Base-by-base conservation (phyloP, 2,888 invertebrate species). In the Laspeyria flexula region DNA sequence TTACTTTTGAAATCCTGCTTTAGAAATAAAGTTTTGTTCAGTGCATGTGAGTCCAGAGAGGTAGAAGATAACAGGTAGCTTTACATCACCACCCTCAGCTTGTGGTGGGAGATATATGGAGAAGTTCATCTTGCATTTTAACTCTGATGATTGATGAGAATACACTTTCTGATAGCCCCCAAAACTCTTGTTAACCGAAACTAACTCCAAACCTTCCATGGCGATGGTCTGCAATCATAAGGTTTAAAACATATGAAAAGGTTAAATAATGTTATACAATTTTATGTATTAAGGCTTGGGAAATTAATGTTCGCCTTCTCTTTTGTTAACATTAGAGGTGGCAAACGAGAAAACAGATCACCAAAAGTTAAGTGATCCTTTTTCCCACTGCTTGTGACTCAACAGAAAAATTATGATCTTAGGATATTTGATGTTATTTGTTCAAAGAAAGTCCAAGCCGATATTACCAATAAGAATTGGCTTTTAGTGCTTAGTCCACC, bases 21-120 rank as follows among this genome's bases (percentile, higher is more conserved):
- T 99, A 42, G 96, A 95, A 59, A 99, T 96, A 78, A 99, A 99
- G 90, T 99, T 99, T 75, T 97, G 96, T 85, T 99, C 99, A 9
- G 95, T 97, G 83, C 99, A 99, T 0, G 97, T 97, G 23, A 99
- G 92, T 0, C 99, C 98, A 30, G 98, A 98, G 0, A 99, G 92
- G 94, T 96, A 99, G 82, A 97, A 99, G 9, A 99, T 93, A 0
- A 97, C 96, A 1, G 99, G 98, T 25, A 96, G 88, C 69, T 93
- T 93, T 11, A 87, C 88, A 73, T 94, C 94, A 1, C 93, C 93
- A 43, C 91, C 90, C 56, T 94, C 94, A 0, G 93, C 93, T 75
- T 96, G 94, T 0, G 97, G 96, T 11, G 99, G 99, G 42, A 99
- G 79, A 79, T 95, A 99, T 29, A 99, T 93, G 0, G 97, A 97